These are phyloP conservation scores for Cancer borealis DNA, from an alignment of 2,888 invertebrate species.

Conservation along the genomic window DNA sequence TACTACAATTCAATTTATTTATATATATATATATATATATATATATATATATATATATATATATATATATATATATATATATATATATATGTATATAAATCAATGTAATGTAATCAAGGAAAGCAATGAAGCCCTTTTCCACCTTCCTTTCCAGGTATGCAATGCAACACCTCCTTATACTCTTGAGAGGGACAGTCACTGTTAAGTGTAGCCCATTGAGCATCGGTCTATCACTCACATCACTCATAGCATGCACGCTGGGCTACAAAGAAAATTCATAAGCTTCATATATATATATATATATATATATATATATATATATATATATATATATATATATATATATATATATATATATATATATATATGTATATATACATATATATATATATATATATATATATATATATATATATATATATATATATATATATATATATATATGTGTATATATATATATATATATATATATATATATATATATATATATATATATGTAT, in stretches of 20 bases:
- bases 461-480: too few species aligned
- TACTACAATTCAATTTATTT: background rate
- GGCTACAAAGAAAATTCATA: too few species aligned
- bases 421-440: background rate
- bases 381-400: background rate
- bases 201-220: background rate
- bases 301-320: too few species aligned
- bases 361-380: background rate
- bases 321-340: too few species aligned
- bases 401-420: background rate
- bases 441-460: too few species aligned
- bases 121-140: background rate
- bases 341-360: too few species aligned
- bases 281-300: too few species aligned
- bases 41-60: constrained; percentile 43
- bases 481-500: too few species aligned
- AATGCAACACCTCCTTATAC: background rate
- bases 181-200: background rate
- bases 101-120: background rate
- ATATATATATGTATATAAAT: background rate
- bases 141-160: background rate
- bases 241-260: background rate
- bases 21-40: constrained; percentile 45
- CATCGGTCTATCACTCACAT: background rate
- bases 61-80: too few species aligned